A percentile compares a stretch with the other conserved stretches of the same genome.
Conservation (phyloP, 2,113 vertebrate genomes). For the Dasypus novemcinctus region DNA sequence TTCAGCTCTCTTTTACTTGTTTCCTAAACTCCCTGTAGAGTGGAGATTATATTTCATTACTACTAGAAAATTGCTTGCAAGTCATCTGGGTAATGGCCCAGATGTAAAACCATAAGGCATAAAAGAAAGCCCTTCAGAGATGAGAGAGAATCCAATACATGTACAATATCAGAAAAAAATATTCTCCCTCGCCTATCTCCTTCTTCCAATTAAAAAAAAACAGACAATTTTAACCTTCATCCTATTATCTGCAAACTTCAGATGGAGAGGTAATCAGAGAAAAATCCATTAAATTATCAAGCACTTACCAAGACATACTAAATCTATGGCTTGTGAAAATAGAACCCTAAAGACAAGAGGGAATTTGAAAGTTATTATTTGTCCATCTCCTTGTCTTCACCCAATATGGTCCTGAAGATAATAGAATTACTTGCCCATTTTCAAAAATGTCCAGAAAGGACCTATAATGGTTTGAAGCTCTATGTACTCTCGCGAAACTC, state of each 20-base stretch:
- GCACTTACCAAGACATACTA: neutral
- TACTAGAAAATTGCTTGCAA: neutral
- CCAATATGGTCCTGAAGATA: neutral
- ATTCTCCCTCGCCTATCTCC: neutral
- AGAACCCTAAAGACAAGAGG: neutral
- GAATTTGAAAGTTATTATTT: neutral
- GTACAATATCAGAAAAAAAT: slow-evolving; percentile 27
- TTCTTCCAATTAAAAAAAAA: neutral
- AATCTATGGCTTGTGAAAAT: neutral
- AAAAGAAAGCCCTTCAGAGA: neutral
- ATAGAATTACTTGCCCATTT: slow-evolving; percentile 5
- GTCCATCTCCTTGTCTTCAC: neutral
- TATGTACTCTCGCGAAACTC: too few species aligned
- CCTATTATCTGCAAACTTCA: neutral
- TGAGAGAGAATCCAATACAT: neutral
- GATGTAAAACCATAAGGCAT: neutral
- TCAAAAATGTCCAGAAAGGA: neutral
- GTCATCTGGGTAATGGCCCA: neutral
- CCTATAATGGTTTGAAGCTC: too few species aligned
- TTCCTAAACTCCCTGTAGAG: neutral
- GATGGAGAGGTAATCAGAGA: slow-evolving; percentile 1
- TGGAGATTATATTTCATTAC: slow-evolving; percentile 20
- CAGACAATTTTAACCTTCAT: neutral
- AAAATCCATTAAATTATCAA: neutral
- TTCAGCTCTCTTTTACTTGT: neutral